Evolutionary conservation across 2,113 vertebrate species (phyloP), one percentile per base, ranked within the genome.

Genomic region (Danionella cerebrum): DNA sequence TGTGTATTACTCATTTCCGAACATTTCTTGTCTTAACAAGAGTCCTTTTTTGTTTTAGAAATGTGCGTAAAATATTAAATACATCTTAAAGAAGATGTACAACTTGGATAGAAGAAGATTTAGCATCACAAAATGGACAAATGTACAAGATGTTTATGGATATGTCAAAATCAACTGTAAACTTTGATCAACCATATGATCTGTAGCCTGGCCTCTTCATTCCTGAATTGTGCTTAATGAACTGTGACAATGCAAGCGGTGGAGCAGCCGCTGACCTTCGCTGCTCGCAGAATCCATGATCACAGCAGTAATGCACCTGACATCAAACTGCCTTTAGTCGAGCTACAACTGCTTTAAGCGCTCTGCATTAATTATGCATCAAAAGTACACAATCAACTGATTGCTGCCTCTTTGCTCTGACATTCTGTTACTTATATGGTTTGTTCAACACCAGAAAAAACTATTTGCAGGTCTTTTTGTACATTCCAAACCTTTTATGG

Each of bases 311-410:
- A 67, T 53, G 60, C 52, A 38, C 38, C 22, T 53, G n/a, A 10
- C 41, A 69, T 76, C 62, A 70, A 57, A 62, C 25, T 13, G 42
- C 29, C 42, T 67, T 70, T 35, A 66, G 25, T 18, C 24, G 42
- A 36, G 29, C 35, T 51, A 22, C 63, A 70, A 47, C 21, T 35
- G 47, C 62, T 36, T 27, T 38, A 45, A 22, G 50, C 68, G 71
- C 48, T 66, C n/a, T 66, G 18, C 67, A 70, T 73, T 45, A 70
- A 76, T 73, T 73, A 73, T 76, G 75, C 65, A 76, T 73, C 21
- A 66, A 70, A 74, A 59, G 24, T 58, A 50, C 12, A 50, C 35
- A 38, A 72, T 72, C 64, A n/a, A 70, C 67, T 27, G n/a, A 54
- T 65, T 36, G 41, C 25, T 48, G 31, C 5, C 14, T 33, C 39